Percentiles rank a stretch among this genome's conserved stretches.
These are phyloP conservation scores for Sylvietta virens DNA, from an alignment of 2,113 vertebrate species.

Conservation along the genomic window DNA sequence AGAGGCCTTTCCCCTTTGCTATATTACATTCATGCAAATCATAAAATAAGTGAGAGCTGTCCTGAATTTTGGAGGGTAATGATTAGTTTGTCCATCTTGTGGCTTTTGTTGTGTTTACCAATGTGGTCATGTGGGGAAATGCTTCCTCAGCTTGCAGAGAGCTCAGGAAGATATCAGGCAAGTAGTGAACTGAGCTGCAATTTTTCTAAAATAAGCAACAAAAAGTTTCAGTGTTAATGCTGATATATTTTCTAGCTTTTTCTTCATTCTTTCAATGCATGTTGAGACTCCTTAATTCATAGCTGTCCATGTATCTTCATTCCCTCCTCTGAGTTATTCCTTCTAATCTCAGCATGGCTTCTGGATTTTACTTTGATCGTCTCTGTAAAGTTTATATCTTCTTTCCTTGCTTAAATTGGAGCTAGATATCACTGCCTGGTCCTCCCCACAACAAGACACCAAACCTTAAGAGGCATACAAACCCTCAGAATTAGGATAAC, in stretches of 20 bases:
- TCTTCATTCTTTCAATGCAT: neutral
- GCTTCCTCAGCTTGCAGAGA: neutral
- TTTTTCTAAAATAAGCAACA: neutral
- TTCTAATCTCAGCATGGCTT: neutral
- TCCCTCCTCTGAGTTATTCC: neutral
- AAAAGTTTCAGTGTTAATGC: neutral
- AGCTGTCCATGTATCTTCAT: neutral
- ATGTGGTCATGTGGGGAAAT: neutral
- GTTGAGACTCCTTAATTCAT: neutral
- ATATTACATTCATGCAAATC: neutral
- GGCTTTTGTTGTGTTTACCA: neutral
- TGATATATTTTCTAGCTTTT: neutral
- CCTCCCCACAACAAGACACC: neutral
- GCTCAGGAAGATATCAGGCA: neutral
- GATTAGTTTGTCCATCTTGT: neutral
- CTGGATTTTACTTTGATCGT: constrained; percentile 33
- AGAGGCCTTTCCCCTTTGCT: neutral
- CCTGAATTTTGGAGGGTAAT: neutral
- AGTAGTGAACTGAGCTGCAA: neutral
- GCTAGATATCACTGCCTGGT: neutral
- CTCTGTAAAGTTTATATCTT: neutral
- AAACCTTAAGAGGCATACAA: neutral
- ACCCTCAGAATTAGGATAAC: neutral
- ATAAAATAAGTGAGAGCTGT: neutral
- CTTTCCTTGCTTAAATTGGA: neutral